These are phyloP conservation scores for Drosophila quadrilineata DNA, from an alignment of 1,140 invertebrate species.

Conservation along the genomic window DNA sequence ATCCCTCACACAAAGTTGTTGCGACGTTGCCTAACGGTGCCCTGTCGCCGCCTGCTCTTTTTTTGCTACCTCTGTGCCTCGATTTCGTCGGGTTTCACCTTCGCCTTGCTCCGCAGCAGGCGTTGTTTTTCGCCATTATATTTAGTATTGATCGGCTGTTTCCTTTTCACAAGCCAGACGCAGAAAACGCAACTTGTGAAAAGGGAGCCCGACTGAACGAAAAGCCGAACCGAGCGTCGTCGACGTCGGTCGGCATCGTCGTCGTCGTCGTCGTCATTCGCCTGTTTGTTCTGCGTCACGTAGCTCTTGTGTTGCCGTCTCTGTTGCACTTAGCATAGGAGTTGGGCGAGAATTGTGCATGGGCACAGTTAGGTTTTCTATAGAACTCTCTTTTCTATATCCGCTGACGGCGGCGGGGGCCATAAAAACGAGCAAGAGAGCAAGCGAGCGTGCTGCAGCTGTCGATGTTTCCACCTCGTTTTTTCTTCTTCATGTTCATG, in stretches of 20 bases:
- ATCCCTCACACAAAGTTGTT: slow-evolving; percentile 51
- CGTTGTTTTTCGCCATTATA: slow-evolving; percentile 38
- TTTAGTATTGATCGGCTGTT: slow-evolving; percentile 42
- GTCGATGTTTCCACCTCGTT: slow-evolving; percentile 32
- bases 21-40: slow-evolving; percentile 59
- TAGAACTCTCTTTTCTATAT: slow-evolving; percentile 47
- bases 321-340: slow-evolving; percentile 17
- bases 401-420: neutral
- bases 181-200: slow-evolving; percentile 15
- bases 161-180: slow-evolving; percentile 29
- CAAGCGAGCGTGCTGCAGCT: slow-evolving; percentile 37
- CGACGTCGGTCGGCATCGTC: slow-evolving; percentile 1
- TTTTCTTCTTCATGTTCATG: slow-evolving; percentile 43
- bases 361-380: slow-evolving; percentile 39
- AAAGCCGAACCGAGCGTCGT: slow-evolving; percentile 14
- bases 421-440: slow-evolving; percentile 39
- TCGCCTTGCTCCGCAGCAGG: slow-evolving; percentile 26
- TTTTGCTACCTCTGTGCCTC: slow-evolving; percentile 16
- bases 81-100: slow-evolving; percentile 4
- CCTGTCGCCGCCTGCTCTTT: slow-evolving; percentile 12
- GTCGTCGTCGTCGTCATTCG: neutral
- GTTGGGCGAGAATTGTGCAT: slow-evolving; percentile 29
- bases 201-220: slow-evolving; percentile 39
- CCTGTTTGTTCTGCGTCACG: slow-evolving; percentile 35
- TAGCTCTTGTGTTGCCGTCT: slow-evolving; percentile 29